Percentiles rank a stretch among this genome's conserved stretches.
phyloP scores from a whole-genome alignment of 2,797 vertebrate genomes.

The Chromobotia macracanthus region DNA sequence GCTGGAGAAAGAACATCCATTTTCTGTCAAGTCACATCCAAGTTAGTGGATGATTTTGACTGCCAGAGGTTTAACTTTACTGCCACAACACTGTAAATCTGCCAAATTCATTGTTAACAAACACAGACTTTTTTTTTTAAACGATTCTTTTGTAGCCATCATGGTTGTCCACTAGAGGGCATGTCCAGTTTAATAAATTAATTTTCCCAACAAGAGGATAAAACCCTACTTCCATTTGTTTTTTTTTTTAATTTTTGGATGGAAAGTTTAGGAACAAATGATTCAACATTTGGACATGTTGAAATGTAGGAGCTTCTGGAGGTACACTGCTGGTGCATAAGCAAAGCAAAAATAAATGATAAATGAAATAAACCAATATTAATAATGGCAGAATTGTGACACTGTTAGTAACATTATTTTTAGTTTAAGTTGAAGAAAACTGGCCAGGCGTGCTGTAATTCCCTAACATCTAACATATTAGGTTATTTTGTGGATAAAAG shows the following conservation, averaged over 20 bases:
- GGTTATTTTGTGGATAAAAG: too few species aligned
- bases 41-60: neutral
- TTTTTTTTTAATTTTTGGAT: too few species aligned
- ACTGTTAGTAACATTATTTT: neutral
- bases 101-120: neutral
- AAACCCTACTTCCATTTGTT: too few species aligned
- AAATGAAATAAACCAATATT: too few species aligned
- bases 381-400: too few species aligned
- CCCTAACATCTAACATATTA: too few species aligned
- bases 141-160: neutral
- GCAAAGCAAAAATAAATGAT: too few species aligned
- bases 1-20: too few species aligned
- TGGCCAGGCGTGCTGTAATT: neutral
- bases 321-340: too few species aligned
- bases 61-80: neutral
- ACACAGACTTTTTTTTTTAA: neutral
- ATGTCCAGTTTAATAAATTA: conserved; percentile 4
- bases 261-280: too few species aligned
- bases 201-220: neutral
- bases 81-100: neutral
- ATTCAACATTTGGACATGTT: too few species aligned
- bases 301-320: too few species aligned
- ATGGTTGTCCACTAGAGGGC: neutral
- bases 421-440: neutral
- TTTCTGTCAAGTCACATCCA: neutral